Percentiles rank a stretch among this genome's conserved stretches.
Conservation (phyloP, 2,113 vertebrate species). For the Myanophis thanlyinensis region DNA sequence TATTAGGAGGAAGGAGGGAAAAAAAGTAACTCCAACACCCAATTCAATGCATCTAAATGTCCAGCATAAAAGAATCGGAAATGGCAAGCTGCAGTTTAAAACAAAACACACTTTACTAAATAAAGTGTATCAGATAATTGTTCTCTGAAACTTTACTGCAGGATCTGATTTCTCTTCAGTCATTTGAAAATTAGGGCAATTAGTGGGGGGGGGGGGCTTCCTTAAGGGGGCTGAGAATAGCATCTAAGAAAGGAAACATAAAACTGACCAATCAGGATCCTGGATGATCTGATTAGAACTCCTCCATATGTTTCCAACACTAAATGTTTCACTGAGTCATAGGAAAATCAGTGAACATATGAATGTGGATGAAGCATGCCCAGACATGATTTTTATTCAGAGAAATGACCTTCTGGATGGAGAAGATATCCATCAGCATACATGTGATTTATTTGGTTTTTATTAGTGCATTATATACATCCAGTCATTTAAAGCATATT, state of each 20-base stretch:
- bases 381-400: neutral
- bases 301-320: neutral
- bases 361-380: neutral
- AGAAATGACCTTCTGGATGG: neutral
- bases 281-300: neutral
- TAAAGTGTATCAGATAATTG: neutral
- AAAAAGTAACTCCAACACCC: neutral
- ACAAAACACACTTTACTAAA: neutral
- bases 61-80: neutral
- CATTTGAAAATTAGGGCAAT: neutral
- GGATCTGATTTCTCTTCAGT: neutral
- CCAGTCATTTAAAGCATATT: neutral
- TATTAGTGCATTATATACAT: neutral
- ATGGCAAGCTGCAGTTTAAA: neutral
- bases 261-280: neutral
- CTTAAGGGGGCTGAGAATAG: neutral
- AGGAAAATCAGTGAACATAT: neutral
- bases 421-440: neutral
- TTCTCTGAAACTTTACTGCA: neutral
- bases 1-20: neutral
- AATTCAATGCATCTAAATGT: neutral
- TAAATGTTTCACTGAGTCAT: neutral
- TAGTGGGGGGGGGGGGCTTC: neutral
- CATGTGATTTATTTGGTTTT: neutral
- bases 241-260: neutral